Evolutionary conservation across 92 coral and sea anemone species (phyloP).

Genomic region (Palythoa grandiflora): DNA sequence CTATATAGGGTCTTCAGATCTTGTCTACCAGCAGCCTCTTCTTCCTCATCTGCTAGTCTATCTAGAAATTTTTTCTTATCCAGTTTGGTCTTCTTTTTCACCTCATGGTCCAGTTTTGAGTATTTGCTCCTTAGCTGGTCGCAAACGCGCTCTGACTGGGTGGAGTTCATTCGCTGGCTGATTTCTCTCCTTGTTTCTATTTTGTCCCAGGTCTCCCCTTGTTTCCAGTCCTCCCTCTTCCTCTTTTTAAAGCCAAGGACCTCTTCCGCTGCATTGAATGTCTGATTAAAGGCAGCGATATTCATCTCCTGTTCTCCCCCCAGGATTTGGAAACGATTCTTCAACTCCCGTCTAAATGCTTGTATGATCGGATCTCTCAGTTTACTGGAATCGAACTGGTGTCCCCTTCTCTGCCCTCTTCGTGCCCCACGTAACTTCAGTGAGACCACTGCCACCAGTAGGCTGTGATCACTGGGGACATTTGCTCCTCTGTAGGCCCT

Average conservation of each 20-base stretch:
- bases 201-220: conserved; percentile 14
- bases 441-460: too few species aligned
- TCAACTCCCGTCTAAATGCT: neutral
- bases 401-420: too few species aligned
- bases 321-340: conserved; percentile 6
- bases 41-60: conserved; percentile 9
- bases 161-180: neutral
- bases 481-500: too few species aligned
- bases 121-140: conserved; percentile 21
- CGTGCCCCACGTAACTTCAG: too few species aligned
- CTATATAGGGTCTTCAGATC: conserved; percentile 19
- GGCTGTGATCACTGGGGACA: too few species aligned
- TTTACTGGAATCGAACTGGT: too few species aligned
- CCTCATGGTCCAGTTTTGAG: conserved; percentile 25
- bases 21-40: conserved; percentile 24
- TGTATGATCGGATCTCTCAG: neutral
- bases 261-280: conserved; percentile 10
- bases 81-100: conserved; percentile 28
- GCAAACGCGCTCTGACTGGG: conserved; percentile 15
- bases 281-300: conserved; percentile 14
- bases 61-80: conserved; percentile 2
- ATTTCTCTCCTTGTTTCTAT: conserved; percentile 14
- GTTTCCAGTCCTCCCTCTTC: conserved; percentile 17
- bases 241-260: conserved; percentile 18
- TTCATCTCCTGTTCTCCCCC: conserved; percentile 6